Percentiles rank a stretch among this genome's conserved stretches.
Conservation (phyloP, 2,113 vertebrate species). For the Thomomys bottae region DNA sequence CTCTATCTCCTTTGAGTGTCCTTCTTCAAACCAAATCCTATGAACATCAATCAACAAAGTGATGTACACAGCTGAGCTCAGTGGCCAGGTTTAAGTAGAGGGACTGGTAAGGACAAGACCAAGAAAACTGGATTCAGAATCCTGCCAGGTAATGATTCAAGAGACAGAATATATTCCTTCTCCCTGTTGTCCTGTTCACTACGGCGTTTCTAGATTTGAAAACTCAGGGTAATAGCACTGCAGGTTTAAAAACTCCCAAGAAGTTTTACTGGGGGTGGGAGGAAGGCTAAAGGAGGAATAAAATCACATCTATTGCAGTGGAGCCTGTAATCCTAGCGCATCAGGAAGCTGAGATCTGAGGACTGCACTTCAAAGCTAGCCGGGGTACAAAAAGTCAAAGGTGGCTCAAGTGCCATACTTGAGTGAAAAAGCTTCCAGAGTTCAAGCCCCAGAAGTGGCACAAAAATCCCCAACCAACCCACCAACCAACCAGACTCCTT, state of each 20-base stretch:
- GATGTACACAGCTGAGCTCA: neutral
- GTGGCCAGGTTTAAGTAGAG: neutral
- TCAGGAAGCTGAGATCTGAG: too few relatives aligned
- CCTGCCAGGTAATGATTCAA: too few relatives aligned
- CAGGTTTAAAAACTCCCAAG: neutral
- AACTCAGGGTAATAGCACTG: neutral
- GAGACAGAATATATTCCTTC: neutral
- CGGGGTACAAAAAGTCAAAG: too few relatives aligned
- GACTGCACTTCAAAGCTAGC: too few relatives aligned
- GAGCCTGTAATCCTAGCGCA: too few relatives aligned
- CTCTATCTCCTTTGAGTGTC: neutral
- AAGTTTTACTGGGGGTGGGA: neutral
- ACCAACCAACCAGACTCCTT: neutral
- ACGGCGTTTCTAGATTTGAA: neutral
- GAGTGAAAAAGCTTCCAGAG: too few relatives aligned
- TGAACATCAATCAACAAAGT: neutral
- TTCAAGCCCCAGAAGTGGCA: too few relatives aligned
- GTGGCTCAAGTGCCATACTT: too few relatives aligned
- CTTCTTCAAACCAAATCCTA: neutral
- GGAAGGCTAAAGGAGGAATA: neutral
- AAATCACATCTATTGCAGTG: neutral
- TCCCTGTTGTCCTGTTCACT: neutral
- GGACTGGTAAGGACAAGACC: neutral
- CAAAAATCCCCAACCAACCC: too few relatives aligned
- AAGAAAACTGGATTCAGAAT: neutral